phyloP scores from a whole-genome alignment of 2,113 vertebrate genomes.

The Rostratula benghalensis region DNA sequence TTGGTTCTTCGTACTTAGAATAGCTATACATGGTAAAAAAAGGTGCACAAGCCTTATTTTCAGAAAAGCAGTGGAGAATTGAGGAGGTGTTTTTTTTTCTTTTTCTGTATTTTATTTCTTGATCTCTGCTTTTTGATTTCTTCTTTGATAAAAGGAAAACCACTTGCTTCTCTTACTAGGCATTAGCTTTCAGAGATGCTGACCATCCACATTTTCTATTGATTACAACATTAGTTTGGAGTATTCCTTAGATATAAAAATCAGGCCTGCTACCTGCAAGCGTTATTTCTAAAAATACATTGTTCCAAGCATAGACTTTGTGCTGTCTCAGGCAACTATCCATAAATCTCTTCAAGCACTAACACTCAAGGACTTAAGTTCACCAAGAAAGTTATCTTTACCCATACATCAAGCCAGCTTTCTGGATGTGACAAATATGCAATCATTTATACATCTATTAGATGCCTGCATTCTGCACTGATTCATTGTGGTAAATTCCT shows the following conservation, averaged over 20 bases:
- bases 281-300: neutral
- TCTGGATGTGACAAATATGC: neutral
- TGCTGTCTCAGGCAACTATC: neutral
- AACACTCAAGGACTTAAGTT: slow-evolving; percentile 38
- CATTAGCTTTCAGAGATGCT: neutral
- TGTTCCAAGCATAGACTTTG: neutral
- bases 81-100: neutral
- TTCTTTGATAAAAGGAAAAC: neutral
- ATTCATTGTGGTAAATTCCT: slow-evolving; percentile 3
- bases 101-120: neutral
- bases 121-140: neutral
- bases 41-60: neutral
- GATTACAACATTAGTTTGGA: neutral
- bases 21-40: neutral
- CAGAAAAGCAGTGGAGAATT: neutral
- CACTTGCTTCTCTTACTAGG: neutral
- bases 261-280: neutral
- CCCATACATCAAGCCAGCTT: neutral
- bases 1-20: slow-evolving; percentile 5
- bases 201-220: neutral
- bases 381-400: slow-evolving; percentile 28
- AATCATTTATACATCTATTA: slow-evolving; percentile 37
- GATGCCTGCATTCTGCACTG: neutral
- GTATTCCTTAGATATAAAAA: slow-evolving; percentile 1
- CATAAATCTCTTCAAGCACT: slow-evolving; percentile 31